Evolutionary conservation across 2,888 invertebrate genomes (phyloP).

Genomic region (Pyrocoelia pectoralis): DNA sequence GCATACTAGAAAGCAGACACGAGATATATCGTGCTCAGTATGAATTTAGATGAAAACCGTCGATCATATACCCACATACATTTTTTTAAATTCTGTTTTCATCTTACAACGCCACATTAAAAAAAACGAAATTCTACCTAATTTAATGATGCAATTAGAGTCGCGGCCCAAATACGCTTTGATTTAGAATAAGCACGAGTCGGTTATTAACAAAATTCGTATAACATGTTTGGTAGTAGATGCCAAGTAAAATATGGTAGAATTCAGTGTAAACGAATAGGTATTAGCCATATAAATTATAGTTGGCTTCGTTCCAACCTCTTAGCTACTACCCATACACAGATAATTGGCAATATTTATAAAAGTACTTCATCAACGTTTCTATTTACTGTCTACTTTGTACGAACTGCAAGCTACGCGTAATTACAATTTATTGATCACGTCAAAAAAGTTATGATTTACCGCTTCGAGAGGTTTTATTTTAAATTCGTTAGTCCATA

Average conservation of each 20-base stretch:
- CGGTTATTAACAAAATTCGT: background rate
- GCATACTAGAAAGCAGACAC: background rate
- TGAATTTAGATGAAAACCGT: background rate
- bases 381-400: background rate
- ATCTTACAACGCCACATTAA: background rate
- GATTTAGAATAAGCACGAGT: background rate
- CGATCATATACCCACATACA: too few relatives aligned
- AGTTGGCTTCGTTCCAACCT: conserved; percentile 24
- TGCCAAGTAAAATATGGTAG: conserved; percentile 1
- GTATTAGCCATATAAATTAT: conserved; percentile 22
- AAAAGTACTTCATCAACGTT: background rate
- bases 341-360: conserved; percentile 5
- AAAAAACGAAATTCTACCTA: too few relatives aligned
- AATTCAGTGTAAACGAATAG: conserved; percentile 14
- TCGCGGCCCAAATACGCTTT: background rate
- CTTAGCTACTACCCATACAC: conserved; percentile 6
- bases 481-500: too few relatives aligned
- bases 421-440: too few relatives aligned
- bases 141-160: too few relatives aligned
- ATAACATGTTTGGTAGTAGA: background rate
- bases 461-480: too few relatives aligned
- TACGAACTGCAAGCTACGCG: background rate
- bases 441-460: too few relatives aligned
- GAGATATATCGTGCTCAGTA: background rate
- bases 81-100: background rate